Base-by-base conservation (phyloP, 2,888 invertebrate species). In the Glaucopsyche alexis region DNA sequence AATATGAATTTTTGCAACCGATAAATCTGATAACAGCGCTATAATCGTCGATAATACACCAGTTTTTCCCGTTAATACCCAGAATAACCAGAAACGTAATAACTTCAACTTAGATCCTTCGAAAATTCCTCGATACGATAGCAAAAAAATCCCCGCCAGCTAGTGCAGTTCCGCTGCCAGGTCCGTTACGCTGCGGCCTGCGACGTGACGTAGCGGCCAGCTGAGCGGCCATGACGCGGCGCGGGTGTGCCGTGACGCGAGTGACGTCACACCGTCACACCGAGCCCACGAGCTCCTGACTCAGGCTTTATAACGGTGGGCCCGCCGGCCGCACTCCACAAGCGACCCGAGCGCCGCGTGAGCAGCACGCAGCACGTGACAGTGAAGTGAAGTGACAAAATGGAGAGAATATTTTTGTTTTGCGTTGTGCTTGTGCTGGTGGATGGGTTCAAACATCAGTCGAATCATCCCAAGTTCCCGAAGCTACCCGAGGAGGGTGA, bases 281-380 rank as follows among this genome's bases (percentile, higher is more conserved):
- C 82, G 76, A 73, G 75, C 74, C 76, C 80, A 81, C 80, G 79
- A 78, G 80, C 81, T 29, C 42, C 42, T 85, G 86, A 86, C 75
- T 87, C 86, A 85, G 83, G 81, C 86, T 85, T 88, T 91, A 90
- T 89, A 91, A 88, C 84, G 85, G 83, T 83, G 82, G 19, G 82
- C 80, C 81, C 80, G 82, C 77, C 75, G 81, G 79, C 78, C 77
- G 78, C 77, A 81, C 81, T 82, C 77, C 91, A 92, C 80, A 89
- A 81, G 81, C 83, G 80, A 85, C 80, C 84, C 84, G 85, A 83
- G 81, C 85, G 86, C 77, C 86, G 79, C 80, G 81, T 81, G 79
- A 82, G 83, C 76, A 82, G 83, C 88, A 91, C 91, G 87, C 83
- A 74, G 64, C 50, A 66, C 69, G 79, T 80, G 78, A 78, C 73